These are phyloP conservation scores for Loris lydekkerianus DNA, from an alignment of 2,797 vertebrate genomes.

Conservation along the genomic window DNA sequence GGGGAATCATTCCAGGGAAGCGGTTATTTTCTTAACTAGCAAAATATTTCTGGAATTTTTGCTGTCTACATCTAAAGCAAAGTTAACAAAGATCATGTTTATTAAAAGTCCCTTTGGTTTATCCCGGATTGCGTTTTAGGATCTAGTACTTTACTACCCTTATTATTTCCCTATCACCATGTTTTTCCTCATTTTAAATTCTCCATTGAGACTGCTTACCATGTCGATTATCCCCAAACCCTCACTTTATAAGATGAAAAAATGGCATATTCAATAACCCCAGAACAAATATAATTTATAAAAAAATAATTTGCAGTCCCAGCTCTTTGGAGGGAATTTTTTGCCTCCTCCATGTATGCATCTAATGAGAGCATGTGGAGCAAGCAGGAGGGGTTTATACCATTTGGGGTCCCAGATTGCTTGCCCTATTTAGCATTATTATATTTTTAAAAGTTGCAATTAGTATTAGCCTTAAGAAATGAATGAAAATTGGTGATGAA, in stretches of 20 bases:
- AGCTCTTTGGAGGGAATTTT: slow-evolving; percentile 66
- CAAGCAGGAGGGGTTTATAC: slow-evolving; percentile 69
- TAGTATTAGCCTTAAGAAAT: slow-evolving; percentile 85
- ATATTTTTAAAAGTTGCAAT: slow-evolving; percentile 82
- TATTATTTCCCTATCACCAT: slow-evolving; percentile 68
- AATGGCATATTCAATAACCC: slow-evolving; percentile 71
- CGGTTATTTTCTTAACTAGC: slow-evolving; percentile 65
- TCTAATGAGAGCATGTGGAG: slow-evolving; percentile 77
- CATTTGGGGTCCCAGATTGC: slow-evolving; percentile 75
- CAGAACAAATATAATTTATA: slow-evolving; percentile 80
- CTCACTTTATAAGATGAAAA: slow-evolving; percentile 75
- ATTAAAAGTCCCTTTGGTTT: slow-evolving; percentile 72
- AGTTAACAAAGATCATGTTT: slow-evolving; percentile 71
- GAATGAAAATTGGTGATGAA: slow-evolving; percentile 84
- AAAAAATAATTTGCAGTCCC: slow-evolving; percentile 73
- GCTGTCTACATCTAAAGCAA: slow-evolving; percentile 54
- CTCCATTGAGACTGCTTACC: slow-evolving; percentile 73
- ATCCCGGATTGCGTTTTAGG: slow-evolving; percentile 71
- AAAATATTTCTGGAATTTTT: slow-evolving; percentile 67
- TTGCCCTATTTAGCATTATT: slow-evolving; percentile 84
- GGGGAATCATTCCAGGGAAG: slow-evolving; percentile 60
- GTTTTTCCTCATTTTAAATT: slow-evolving; percentile 81
- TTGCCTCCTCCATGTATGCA: slow-evolving; percentile 52
- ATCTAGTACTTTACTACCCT: slow-evolving; percentile 65
- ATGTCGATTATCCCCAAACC: slow-evolving; percentile 77